Conservation (phyloP, 2,113 vertebrate genomes). For the Microtus pennsylvanicus region DNA sequence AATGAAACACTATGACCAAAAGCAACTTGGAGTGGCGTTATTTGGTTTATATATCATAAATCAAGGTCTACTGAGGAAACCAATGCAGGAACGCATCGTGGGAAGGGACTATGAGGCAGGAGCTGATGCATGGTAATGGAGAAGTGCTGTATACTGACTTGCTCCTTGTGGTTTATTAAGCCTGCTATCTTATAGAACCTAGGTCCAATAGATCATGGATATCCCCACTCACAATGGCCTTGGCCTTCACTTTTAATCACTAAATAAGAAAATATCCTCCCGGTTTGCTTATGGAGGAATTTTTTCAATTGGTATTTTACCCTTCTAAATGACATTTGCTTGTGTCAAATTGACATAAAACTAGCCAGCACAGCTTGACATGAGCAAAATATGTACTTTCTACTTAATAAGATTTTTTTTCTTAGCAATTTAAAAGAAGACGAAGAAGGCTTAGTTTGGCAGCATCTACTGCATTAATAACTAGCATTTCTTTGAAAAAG, state of each 20-base stretch:
- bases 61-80: no score
- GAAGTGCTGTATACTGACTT: neutral
- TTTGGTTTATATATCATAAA: neutral
- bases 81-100: neutral
- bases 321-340: neutral
- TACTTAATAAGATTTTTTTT: conserved; percentile 10
- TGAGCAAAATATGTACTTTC: conserved; percentile 32
- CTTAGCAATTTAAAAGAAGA: neutral
- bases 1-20: neutral
- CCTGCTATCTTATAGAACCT: neutral
- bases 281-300: neutral
- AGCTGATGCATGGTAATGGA: neutral
- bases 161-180: neutral
- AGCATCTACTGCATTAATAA: neutral
- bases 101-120: neutral
- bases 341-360: neutral
- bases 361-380: neutral
- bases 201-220: neutral
- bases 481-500: neutral
- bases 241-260: neutral
- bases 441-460: neutral
- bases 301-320: neutral
- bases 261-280: neutral
- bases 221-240: neutral
- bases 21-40: neutral